Conservation (phyloP, 2,113 vertebrate genomes). For the Calyptommatus sinebrachiatus region DNA sequence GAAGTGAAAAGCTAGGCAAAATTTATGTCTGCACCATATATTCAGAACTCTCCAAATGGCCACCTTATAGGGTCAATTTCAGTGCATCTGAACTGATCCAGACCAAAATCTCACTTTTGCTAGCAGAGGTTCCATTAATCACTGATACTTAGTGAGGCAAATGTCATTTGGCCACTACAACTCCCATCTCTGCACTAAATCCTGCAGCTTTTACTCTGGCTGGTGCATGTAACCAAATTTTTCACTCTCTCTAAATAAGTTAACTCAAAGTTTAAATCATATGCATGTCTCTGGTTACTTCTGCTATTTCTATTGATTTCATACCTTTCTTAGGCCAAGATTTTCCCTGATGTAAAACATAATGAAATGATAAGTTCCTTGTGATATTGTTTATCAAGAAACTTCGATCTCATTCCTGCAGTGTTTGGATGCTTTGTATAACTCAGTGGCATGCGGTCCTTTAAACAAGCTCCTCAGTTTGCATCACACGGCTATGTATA, state of each 20-base stretch:
- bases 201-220: background rate
- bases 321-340: conserved; percentile 5
- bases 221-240: background rate
- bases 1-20: too few species aligned
- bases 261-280: background rate
- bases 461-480: conserved; percentile 54
- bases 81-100: too few species aligned
- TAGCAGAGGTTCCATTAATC: too few species aligned
- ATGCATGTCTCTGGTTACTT: background rate
- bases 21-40: too few species aligned
- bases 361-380: conserved; percentile 37
- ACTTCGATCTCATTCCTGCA: conserved; percentile 46
- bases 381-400: conserved; percentile 52
- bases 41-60: too few species aligned
- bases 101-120: too few species aligned
- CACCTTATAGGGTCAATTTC: too few species aligned
- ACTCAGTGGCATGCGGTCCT: conserved; percentile 43
- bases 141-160: too few species aligned
- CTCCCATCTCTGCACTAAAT: background rate
- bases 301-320: background rate
- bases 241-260: background rate
- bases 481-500: conserved; percentile 54
- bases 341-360: conserved; percentile 34
- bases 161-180: too few species aligned
- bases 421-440: conserved; percentile 52